Evolutionary conservation across 64 coral and sea anemone species (phyloP), one percentile per base, ranked within the genome.

Genomic region (Pachyseris speciosa): DNA sequence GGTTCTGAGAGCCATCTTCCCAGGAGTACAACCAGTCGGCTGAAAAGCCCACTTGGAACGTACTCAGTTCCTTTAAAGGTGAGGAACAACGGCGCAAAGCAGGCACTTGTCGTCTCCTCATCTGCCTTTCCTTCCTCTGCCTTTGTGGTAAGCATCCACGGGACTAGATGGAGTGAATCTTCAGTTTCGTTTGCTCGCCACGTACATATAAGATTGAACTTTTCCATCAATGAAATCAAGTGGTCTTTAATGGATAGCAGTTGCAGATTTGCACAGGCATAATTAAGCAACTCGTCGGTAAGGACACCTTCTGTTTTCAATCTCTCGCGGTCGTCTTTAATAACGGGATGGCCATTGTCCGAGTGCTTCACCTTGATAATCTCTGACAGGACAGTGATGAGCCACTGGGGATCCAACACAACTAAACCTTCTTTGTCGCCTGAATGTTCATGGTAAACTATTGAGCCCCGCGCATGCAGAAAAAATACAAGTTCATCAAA

Each of bases 401-500:
- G n/a, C 70, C 70, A 74, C 38, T 74, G 37, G 17, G 70, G 70
- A 74, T 74, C 70, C 40, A 74, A 9, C 12, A 74, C 70, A 0
- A 74, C 22, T 19, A 74, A 20, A 24, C 70, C 70, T 31, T 68
- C 31, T 68, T 24, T 24, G 10, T 68, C 29, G 22, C 10, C 5
- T 3, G 37, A 0, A 24, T 20, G 37, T 42, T 74, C 70, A 26
- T 74, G 70, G 22, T 44, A 74, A 2, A 74, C n/a, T 26, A 74
- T 44, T n/a, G 22, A 44, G 22, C 70, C 38, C 6, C 70, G 70
- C 22, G 16, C 70, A 26, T 74, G 38, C 5, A 74, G 38, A 44
- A 74, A 74, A n/a, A 44, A 5, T 0, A 74, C 3, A 25, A 74
- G 17, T 26, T 22, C 38, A 24, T 74, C 70, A 43, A 74, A 1